phyloP scores from a whole-genome alignment of 2,797 vertebrate genomes.

The Pipistrellus pipistrellus region DNA sequence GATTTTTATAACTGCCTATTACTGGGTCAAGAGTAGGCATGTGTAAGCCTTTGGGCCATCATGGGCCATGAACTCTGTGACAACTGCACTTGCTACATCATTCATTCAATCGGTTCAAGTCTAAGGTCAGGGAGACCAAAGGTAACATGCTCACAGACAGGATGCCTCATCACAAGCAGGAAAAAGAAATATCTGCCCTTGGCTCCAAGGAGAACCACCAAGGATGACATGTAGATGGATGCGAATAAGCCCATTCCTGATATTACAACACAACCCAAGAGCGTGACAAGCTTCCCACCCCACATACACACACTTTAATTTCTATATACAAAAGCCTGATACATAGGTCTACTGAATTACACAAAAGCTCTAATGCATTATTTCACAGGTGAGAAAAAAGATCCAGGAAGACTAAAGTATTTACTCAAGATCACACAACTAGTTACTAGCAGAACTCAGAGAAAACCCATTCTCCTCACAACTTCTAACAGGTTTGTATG shows the following conservation, averaged over 20 bases:
- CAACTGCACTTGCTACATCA: constrained; percentile 60
- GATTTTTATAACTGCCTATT: constrained; percentile 72
- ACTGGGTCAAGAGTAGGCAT: constrained; percentile 64
- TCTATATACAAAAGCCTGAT: neutral
- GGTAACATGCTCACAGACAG: constrained; percentile 39
- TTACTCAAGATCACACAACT: neutral
- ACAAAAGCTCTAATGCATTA: neutral
- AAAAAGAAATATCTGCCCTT: constrained; percentile 3
- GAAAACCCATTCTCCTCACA: neutral
- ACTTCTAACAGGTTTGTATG: neutral
- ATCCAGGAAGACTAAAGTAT: neutral
- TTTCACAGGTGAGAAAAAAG: constrained; percentile 4
- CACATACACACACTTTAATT: neutral
- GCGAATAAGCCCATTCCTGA: neutral
- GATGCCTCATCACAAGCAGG: neutral
- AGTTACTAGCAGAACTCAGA: neutral
- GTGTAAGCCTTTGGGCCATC: constrained; percentile 28
- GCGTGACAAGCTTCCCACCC: neutral
- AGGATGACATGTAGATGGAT: neutral
- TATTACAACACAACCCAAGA: neutral
- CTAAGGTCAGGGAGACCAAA: constrained; percentile 58
- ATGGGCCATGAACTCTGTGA: constrained; percentile 54
- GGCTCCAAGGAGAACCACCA: neutral
- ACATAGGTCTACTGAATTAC: neutral
- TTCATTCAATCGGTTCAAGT: constrained; percentile 54